phyloP scores from a whole-genome alignment of 2,113 vertebrate genomes.

The Hippocampus barbouri region DNA sequence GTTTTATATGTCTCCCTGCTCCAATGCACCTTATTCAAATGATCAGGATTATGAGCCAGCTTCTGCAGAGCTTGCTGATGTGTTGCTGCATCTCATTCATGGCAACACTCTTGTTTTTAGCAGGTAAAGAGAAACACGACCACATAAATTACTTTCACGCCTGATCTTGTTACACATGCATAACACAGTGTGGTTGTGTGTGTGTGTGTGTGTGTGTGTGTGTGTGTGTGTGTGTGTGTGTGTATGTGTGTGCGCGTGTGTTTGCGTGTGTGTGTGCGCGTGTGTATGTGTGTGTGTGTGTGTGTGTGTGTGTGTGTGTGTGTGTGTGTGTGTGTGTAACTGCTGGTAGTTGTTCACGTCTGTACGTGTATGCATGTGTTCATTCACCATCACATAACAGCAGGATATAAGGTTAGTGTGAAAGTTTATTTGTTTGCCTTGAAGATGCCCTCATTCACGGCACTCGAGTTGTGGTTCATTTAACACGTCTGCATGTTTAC shows the following conservation, averaged over 20 bases:
- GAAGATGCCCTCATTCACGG: constrained; percentile 60
- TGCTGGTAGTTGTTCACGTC: constrained; percentile 5
- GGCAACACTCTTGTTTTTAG: constrained; percentile 50
- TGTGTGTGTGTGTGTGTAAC: constrained; percentile 9
- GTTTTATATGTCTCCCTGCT: too few relatives aligned
- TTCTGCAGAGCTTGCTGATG: too few relatives aligned
- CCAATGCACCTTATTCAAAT: too few relatives aligned
- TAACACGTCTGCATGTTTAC: constrained; percentile 64
- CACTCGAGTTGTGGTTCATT: constrained; percentile 45
- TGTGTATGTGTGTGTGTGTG: constrained; percentile 7
- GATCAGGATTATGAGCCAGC: too few relatives aligned
- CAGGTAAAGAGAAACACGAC: constrained; percentile 59
- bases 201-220: too few relatives aligned
- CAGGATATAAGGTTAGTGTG: constrained; percentile 49
- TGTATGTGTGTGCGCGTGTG: constrained; percentile 3
- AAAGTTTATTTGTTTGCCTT: constrained; percentile 68
- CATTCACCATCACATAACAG: constrained; percentile 44
- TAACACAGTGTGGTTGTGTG: constrained; percentile 11
- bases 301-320: not conserved
- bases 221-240: constrained; percentile 1
- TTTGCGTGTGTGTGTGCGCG: not conserved
- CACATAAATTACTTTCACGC: constrained; percentile 45
- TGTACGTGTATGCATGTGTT: constrained; percentile 3
- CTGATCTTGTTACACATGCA: constrained; percentile 42
- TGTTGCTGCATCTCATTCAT: constrained; percentile 18